Evolutionary conservation across 2,113 vertebrate genomes (phyloP), one percentile per base, ranked within the genome.

Genomic region (Galemys pyrenaicus): DNA sequence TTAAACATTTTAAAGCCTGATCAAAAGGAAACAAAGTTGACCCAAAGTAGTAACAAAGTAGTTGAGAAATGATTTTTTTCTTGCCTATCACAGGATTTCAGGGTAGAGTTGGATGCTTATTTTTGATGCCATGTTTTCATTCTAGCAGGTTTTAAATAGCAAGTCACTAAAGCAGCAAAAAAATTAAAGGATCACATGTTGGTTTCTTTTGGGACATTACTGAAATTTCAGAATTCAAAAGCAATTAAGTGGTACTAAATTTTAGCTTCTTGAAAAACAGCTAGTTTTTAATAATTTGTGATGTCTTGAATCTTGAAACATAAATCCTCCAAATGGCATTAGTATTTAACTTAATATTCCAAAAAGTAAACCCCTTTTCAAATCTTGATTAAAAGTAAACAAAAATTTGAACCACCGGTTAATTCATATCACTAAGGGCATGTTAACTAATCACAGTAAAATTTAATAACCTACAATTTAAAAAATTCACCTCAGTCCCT

Each of bases 231-330:
- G 62, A 17, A 89, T 64, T 81, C 51, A 92, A 92, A 89, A 81
- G 49, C 56, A 84, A 74, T 3, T 1, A 65, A 82, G 6, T 49
- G 68, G 41, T 19, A 44, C 62, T 51, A 65, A 91, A 89, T 73
- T 81, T 87, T 79, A 87, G 35, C 32, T n/a, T 79, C 80, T n/a
- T 68, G 73, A 92, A 75, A 94, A 93, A 75, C 87, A 84, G 54
- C 28, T 75, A 32, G 71, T 67, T 91, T 75, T 85, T 39, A 82
- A 28, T 68, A 87, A 74, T 58, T 60, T 82, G 26, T 83, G 44
- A 35, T 80, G 7, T 28, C 54, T 92, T 49, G 16, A 17, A 65
- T 41, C 26, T 85, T 65, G 78, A 92, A 95, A 87, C 32, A 41
- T 80, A 84, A 91, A 89, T 81, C 60, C 12, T 86, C 35, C 51